Evolutionary conservation across 2,888 invertebrate species (phyloP), one percentile per base, ranked within the genome.

Genomic region (Dione vanillae): DNA sequence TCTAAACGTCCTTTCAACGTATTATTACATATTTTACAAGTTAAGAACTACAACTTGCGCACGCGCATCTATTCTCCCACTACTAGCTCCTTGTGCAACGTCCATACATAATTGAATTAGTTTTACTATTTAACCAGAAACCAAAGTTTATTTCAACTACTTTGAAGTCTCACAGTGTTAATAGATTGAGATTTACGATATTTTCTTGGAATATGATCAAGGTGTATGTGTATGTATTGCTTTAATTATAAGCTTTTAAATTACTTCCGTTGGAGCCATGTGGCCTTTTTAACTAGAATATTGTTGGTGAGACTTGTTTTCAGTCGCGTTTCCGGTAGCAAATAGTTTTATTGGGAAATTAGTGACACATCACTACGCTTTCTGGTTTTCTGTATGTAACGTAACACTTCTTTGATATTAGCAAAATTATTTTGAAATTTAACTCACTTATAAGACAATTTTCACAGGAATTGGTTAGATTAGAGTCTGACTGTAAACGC

Each of bases 161-260:
- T 81, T 81, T 80, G 80, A 80, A 76, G 78, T 80, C 79, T 78
- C 76, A 77, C 76, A 76, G 77, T 77, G 75, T 52, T 75, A 75
- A 77, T 74, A 78, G 75, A 77, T 76, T 77, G 76, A 77, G 79
- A 81, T 81, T 81, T 80, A 79, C 76, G 75, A 73, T 70, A 43
- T 64, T 67, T 80, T 78, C 78, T 75, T 70, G 72, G 80, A 79
- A 79, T 52, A 75, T 69, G 72, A 74, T 72, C 73, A 37, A 49
- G 64, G 64, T 64, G 37, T 61, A 56, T 56, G 54, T n/a, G n/a
- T n/a, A n/a, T n/a, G 35, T 37, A 37, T 56, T 56, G 40, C 56
- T 56, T 35, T 54, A 16, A 54, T 54, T 54, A 37, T 54, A n/a
- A 54, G 37, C 54, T 54, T 56, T 56, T 12, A 56, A 56, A 56